Base-by-base conservation (phyloP, 2,888 invertebrate species). In the Drosophila paranaensis region DNA sequence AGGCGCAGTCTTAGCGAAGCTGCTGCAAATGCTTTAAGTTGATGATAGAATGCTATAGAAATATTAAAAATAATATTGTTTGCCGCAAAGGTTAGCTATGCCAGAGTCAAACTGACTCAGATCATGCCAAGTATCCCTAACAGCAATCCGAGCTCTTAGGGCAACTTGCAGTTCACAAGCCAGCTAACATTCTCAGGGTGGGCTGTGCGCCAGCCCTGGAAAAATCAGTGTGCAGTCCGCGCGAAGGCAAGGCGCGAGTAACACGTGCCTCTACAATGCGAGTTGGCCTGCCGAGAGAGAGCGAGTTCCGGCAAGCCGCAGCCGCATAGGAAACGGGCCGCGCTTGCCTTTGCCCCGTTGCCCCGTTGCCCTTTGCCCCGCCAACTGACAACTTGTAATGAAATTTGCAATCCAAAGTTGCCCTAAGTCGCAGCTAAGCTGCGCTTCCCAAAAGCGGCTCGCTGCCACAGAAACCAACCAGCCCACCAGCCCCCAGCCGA, bases 371-470 rank as follows among this genome's bases (percentile, higher is more conserved):
- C 33, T 33, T 16, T 20, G 58, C 27, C 46, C 60, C 43, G 13
- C 33, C 35, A 20, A 48, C 75, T 70, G 75, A 65, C 75, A 77
- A 77, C 71, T 74, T 75, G 71, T 77, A 77, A 77, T 79, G 77
- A 75, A 79, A 77, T 77, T 77, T 77, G 80, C 77, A 67, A 79
- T 75, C 80, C 80, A 77, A 77, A 79, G 80, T 79, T 77, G 76
- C 57, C 63, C 71, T 79, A 75, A 77, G 76, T 79, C 76, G 60
- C 66, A 63, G 76, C 80, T 77, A 75, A 77, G 80, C 80, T 67
- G 60, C 66, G 66, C 60, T 75, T 75, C 60, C 53, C 63, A 20
- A 63, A 75, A 64, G 71, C 71, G 50, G 37, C 60, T 56, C 65
- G 6, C 30, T 33, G 48, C 48, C 48, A 30, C 48, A 48, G 48